phyloP scores from a whole-genome alignment of 2,113 vertebrate genomes.

The Trogon melanurus region DNA sequence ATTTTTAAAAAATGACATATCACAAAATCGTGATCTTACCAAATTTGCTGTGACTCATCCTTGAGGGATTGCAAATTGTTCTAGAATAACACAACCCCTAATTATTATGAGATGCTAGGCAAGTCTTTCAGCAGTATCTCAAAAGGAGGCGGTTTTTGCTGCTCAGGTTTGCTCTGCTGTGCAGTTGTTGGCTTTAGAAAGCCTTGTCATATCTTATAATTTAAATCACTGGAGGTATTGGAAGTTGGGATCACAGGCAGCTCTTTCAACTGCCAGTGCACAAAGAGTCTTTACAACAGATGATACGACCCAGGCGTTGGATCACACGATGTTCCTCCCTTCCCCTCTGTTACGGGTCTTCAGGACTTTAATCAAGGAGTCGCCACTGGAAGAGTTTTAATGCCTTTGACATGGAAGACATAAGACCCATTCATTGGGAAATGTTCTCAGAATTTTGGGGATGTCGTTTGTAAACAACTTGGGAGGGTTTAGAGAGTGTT shows the following conservation, averaged over 20 bases:
- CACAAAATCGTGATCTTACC: background rate
- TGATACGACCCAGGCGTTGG: background rate
- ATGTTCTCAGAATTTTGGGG: background rate
- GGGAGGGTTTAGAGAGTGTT: background rate
- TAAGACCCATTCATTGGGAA: background rate
- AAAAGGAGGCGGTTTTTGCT: background rate
- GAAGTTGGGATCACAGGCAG: background rate
- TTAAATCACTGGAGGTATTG: background rate
- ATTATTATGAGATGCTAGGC: background rate
- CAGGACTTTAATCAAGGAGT: background rate
- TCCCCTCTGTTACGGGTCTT: background rate
- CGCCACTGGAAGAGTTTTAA: background rate
- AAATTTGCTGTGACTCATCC: background rate
- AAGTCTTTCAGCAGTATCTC: background rate
- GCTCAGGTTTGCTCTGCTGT: background rate
- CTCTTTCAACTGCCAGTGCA: background rate
- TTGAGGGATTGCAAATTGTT: background rate
- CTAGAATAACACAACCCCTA: background rate
- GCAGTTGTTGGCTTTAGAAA: background rate
- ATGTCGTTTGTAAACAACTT: background rate
- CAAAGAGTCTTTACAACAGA: background rate
- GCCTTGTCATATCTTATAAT: background rate
- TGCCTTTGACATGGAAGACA: background rate
- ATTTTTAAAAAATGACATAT: background rate
- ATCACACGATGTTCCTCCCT: background rate